These are phyloP conservation scores for Scartelaos histophorus DNA, from an alignment of 2,113 vertebrate species.

Conservation along the genomic window DNA sequence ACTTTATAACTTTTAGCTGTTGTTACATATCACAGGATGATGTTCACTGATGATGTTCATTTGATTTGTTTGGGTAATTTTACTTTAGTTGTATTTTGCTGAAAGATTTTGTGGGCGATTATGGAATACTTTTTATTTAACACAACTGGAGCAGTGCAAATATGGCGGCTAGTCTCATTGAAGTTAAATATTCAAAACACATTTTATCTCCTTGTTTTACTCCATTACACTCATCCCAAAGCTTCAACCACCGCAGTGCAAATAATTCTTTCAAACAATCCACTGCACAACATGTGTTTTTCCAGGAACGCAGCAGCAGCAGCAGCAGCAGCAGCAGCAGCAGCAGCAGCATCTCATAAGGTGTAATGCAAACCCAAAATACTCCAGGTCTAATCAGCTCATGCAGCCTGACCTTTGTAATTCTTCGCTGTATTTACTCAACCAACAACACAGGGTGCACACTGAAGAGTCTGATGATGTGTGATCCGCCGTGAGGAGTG, in stretches of 20 bases:
- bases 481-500: slow-evolving; percentile 20
- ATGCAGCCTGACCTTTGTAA: slow-evolving; percentile 13
- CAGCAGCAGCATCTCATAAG: not conserved
- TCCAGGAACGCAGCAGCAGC: not conserved
- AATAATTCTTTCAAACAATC: not conserved
- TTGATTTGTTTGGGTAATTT: not conserved
- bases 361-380: not conserved
- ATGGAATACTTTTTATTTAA: no score
- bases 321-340: no score
- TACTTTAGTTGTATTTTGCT: no score
- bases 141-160: no score
- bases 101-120: no score
- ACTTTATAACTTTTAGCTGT: no score
- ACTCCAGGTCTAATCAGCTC: not conserved
- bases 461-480: slow-evolving; percentile 20
- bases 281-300: not conserved
- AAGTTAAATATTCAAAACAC: not conserved
- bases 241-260: not conserved
- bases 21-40: not conserved
- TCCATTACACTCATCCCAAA: not conserved
- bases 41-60: not conserved
- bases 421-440: slow-evolving; percentile 19
- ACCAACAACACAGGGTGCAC: slow-evolving; percentile 17
- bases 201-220: not conserved
- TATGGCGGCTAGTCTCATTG: no score